These are phyloP conservation scores for Platygyra sinensis DNA, from an alignment of 64 coral and sea anemone genomes.

Conservation along the genomic window DNA sequence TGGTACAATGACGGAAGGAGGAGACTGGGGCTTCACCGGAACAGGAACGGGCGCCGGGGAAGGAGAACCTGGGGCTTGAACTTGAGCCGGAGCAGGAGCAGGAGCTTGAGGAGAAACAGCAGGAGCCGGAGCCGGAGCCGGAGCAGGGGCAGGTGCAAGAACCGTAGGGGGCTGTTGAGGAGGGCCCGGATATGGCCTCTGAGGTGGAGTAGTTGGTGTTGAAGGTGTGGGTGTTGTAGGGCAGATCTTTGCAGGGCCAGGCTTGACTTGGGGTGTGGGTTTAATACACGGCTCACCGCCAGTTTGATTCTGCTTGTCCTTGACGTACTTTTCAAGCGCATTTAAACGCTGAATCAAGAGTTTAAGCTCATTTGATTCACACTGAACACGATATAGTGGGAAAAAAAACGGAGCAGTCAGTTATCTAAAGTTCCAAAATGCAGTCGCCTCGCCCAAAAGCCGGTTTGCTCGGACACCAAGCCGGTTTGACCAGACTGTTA, in stretches of 20 bases:
- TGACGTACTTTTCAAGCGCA: constrained; percentile 15
- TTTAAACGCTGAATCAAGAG: neutral
- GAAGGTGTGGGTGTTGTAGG: neutral
- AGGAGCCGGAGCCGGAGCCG: neutral
- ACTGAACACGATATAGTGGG: neutral
- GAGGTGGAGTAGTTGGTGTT: neutral
- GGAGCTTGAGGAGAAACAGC: neutral
- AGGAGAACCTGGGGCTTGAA: neutral
- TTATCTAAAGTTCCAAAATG: too few relatives aligned
- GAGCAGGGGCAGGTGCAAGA: neutral
- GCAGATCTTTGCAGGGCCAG: neutral
- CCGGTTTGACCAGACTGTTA: too few relatives aligned
- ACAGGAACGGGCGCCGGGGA: neutral
- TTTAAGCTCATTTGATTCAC: constrained; percentile 37
- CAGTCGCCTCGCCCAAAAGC: too few relatives aligned
- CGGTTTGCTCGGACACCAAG: too few relatives aligned
- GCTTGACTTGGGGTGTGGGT: neutral
- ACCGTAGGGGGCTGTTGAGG: neutral
- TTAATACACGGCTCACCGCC: neutral
- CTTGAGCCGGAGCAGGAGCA: constrained; percentile 6
- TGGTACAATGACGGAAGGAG: neutral
- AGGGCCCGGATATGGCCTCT: neutral
- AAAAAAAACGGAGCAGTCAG: neutral
- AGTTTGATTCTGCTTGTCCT: constrained; percentile 15
- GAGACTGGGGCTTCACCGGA: neutral